phyloP scores from a whole-genome alignment of 1,140 invertebrate species.

The Neotoxoptera formosana region DNA sequence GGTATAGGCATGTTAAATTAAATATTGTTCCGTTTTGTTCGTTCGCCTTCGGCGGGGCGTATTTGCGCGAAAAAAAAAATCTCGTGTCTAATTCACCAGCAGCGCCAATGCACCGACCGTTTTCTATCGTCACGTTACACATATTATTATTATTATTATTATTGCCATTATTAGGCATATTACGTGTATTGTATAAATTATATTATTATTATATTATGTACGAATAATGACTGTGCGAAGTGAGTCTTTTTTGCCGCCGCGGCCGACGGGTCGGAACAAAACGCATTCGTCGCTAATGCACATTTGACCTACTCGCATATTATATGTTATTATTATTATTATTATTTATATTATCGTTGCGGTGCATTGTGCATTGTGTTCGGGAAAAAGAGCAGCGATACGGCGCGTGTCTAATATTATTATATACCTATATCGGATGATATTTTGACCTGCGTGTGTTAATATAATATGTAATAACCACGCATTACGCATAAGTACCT shows the following conservation, averaged over 20 bases:
- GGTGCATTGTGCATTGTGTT: not conserved
- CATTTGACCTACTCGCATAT: not conserved
- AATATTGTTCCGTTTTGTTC: not conserved
- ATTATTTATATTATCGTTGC: not conserved
- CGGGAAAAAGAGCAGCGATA: not conserved
- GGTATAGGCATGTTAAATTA: no score
- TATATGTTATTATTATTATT: no score
- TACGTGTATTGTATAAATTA: not conserved
- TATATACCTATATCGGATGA: not conserved
- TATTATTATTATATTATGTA: not conserved
- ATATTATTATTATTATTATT: not conserved
- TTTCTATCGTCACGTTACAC: not conserved
- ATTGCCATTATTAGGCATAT: not conserved
- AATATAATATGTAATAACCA: not conserved
- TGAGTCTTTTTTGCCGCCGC: not conserved
- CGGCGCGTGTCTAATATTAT: not conserved
- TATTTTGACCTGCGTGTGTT: not conserved
- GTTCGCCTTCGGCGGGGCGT: not conserved
- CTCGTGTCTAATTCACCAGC: not conserved
- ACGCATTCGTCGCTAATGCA: slow-evolving; percentile 17
- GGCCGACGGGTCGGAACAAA: not conserved
- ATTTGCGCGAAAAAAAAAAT: not conserved
- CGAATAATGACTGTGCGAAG: not conserved
- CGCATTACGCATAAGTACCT: not conserved
- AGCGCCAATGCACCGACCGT: not conserved